Conservation (phyloP, 2,888 invertebrate species). For the Idaea straminata region DNA sequence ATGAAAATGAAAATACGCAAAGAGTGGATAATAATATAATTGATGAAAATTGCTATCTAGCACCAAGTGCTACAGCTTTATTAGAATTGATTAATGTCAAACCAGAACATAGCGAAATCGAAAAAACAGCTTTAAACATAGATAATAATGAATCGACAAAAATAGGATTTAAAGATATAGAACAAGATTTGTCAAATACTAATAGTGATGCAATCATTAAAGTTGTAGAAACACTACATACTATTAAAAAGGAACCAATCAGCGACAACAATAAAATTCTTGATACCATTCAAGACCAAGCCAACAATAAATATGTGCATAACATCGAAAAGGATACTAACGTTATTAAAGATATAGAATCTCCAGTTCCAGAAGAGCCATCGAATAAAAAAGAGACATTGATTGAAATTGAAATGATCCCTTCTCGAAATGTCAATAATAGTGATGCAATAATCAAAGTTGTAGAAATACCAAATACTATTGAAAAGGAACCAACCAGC, state of each 20-base stretch:
- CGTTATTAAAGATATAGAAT: neutral
- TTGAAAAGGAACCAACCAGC: neutral
- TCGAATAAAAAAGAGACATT: neutral
- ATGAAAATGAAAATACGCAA: neutral
- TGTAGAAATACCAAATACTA: neutral
- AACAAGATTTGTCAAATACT: neutral
- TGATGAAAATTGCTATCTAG: neutral
- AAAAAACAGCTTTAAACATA: neutral
- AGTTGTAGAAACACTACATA: neutral
- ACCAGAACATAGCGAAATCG: constrained; percentile 4
- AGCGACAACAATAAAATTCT: neutral
- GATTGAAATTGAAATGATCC: neutral
- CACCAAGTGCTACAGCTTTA: neutral
- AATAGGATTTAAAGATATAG: neutral
- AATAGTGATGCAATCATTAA: neutral
- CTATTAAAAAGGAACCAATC: neutral
- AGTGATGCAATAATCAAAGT: neutral
- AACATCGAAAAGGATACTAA: constrained; percentile 1
- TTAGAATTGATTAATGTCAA: neutral
- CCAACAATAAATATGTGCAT: neutral
- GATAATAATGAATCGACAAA: neutral
- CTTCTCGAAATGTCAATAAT: neutral
- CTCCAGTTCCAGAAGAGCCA: neutral
- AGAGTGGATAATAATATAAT: neutral
- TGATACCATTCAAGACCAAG: neutral